phyloP scores from a whole-genome alignment of 1,140 invertebrate genomes.

The Charaxes varanes region DNA sequence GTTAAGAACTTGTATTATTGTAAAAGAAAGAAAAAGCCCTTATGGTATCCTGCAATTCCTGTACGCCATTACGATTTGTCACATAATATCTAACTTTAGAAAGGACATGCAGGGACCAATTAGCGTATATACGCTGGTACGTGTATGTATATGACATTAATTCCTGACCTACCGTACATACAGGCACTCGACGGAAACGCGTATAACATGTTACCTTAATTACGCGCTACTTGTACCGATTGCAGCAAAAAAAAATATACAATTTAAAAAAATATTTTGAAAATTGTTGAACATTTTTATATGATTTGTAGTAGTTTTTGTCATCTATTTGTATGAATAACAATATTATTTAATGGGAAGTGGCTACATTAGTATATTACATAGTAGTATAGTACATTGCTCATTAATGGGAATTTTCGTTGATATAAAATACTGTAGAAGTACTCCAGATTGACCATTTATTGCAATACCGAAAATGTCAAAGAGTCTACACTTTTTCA shows the following conservation, averaged over 20 bases:
- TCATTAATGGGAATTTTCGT: too few species aligned
- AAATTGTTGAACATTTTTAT: too few species aligned
- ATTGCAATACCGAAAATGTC: too few species aligned
- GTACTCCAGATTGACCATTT: too few species aligned
- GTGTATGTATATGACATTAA: constrained; percentile 5
- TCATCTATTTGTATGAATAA: too few species aligned
- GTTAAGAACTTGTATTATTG: neutral
- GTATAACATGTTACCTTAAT: constrained; percentile 19
- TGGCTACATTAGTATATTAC: too few species aligned
- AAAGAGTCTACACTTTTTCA: too few species aligned
- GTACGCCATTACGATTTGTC: too few species aligned
- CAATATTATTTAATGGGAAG: too few species aligned
- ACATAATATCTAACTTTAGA: constrained; percentile 6
- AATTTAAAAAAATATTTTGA: neutral
- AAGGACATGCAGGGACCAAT: constrained; percentile 10
- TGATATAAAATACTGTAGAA: too few species aligned
- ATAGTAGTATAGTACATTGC: too few species aligned
- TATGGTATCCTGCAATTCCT: too few species aligned
- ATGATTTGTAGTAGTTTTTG: neutral
- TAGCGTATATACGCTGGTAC: neutral
- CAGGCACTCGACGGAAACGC: constrained; percentile 16
- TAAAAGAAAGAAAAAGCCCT: neutral
- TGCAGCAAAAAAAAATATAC: constrained; percentile 1
- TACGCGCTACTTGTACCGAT: constrained; percentile 7
- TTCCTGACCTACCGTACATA: constrained; percentile 15